phyloP scores from a whole-genome alignment of 2,797 vertebrate species.

The Heterohyrax brucei region DNA sequence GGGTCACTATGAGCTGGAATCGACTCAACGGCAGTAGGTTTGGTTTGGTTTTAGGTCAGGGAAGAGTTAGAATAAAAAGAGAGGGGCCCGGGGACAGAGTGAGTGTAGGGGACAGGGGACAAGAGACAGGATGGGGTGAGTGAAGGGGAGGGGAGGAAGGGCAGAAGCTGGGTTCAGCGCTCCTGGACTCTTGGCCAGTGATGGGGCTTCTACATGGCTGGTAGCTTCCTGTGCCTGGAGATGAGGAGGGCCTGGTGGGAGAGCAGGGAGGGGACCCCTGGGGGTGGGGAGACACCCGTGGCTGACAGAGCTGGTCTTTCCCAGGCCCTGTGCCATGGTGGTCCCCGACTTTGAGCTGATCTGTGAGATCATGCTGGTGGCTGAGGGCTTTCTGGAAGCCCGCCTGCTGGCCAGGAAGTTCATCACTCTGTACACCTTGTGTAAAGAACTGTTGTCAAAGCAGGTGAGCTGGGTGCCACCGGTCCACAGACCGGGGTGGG shows the following conservation, averaged over 20 bases:
- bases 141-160: too few species aligned
- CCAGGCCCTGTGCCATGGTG: conserved; percentile 92
- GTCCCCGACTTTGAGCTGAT: conserved; percentile 91
- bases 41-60: too few species aligned
- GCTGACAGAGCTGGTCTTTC: fast-evolving
- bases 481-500: fast-evolving
- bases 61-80: too few species aligned
- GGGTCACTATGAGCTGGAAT: too few species aligned
- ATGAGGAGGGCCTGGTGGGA: background rate
- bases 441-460: conserved; percentile 91
- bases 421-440: conserved; percentile 91
- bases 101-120: too few species aligned
- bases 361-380: conserved; percentile 92
- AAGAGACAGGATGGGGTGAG: too few species aligned
- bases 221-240: too few species aligned
- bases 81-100: too few species aligned
- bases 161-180: fast-evolving
- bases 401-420: conserved; percentile 91
- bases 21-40: too few species aligned
- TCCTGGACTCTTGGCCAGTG: too few species aligned
- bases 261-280: background rate
- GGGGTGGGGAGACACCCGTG: background rate
- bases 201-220: background rate
- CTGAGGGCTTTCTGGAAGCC: conserved; percentile 91
- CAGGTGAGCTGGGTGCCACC: conserved; percentile 85